A percentile compares a stretch with the other conserved stretches of the same genome.
phyloP scores from a whole-genome alignment of 2,113 vertebrate species.

The Melospiza georgiana region DNA sequence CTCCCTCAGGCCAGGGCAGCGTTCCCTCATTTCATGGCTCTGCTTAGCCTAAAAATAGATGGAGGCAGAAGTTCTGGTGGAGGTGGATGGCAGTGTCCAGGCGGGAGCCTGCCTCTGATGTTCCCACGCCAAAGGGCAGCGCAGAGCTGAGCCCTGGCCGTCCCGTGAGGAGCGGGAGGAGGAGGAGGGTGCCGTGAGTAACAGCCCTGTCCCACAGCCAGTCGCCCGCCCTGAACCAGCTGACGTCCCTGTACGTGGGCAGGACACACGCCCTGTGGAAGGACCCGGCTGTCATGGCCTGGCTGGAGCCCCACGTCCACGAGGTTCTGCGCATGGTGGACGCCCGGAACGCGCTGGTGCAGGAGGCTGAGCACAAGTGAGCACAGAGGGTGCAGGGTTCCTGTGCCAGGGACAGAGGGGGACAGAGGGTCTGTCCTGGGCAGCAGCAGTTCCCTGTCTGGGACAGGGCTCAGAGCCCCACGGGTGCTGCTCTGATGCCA shows the following conservation, averaged over 20 bases:
- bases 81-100: neutral
- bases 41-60: neutral
- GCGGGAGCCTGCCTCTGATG: neutral
- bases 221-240: slow-evolving; percentile 85
- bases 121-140: neutral
- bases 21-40: neutral
- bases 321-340: slow-evolving; percentile 85
- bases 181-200: neutral
- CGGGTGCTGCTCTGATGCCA: neutral
- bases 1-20: neutral
- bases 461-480: neutral
- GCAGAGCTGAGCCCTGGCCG: neutral
- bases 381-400: neutral
- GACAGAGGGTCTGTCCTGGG: neutral
- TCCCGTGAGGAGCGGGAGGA: neutral
- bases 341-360: slow-evolving; percentile 77
- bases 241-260: slow-evolving; percentile 88
- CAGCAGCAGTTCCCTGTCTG: neutral
- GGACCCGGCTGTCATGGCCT: slow-evolving; percentile 85
- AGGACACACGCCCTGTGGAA: slow-evolving; percentile 89
- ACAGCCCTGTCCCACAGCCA: slow-evolving; percentile 74
- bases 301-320: slow-evolving; percentile 88
- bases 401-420: neutral
- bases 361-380: slow-evolving; percentile 88
- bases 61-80: neutral